Evolutionary conservation across 2,888 invertebrate genomes (phyloP).

Genomic region (Melinopterus prodromus): DNA sequence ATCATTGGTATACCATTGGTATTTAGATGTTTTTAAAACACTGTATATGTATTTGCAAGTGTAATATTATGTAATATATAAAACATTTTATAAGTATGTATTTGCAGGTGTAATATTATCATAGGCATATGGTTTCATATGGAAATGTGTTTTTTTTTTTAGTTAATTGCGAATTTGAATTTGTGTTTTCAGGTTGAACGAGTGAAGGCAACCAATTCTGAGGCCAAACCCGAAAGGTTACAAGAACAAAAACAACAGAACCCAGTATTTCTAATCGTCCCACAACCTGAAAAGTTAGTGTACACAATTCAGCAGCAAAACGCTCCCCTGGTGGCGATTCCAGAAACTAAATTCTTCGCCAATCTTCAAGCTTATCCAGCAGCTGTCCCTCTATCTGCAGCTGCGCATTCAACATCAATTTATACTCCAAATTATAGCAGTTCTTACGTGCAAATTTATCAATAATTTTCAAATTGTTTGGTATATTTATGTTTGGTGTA

Average conservation of each 20-base stretch:
- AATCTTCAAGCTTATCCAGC: slow-evolving; percentile 42
- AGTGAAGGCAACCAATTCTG: slow-evolving; percentile 32
- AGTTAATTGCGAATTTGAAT: too few relatives aligned
- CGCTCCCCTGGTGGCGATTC: slow-evolving; percentile 43
- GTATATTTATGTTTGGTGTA: background rate
- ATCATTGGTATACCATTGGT: too few relatives aligned
- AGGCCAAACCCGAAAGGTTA: slow-evolving; percentile 39
- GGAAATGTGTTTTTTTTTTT: too few relatives aligned
- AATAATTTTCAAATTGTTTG: slow-evolving; percentile 12
- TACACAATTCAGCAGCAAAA: slow-evolving; percentile 45
- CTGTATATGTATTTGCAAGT: too few relatives aligned
- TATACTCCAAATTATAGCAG: slow-evolving; percentile 49
- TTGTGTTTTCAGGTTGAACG: slow-evolving; percentile 49
- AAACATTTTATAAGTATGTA: too few relatives aligned
- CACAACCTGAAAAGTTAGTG: slow-evolving; percentile 51
- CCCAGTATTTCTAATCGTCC: slow-evolving; percentile 47
- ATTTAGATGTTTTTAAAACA: too few relatives aligned
- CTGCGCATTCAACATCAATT: slow-evolving; percentile 33
- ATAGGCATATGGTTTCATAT: too few relatives aligned
- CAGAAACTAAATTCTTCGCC: slow-evolving; percentile 41
- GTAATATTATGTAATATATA: too few relatives aligned
- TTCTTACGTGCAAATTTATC: slow-evolving; percentile 50
- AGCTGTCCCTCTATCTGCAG: slow-evolving; percentile 42
- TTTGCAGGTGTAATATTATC: too few relatives aligned
- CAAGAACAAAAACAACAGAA: slow-evolving; percentile 31